Evolutionary conservation across 2,888 invertebrate genomes (phyloP), one percentile per base, ranked within the genome.

Genomic region (Scaptomyza caliginosa): DNA sequence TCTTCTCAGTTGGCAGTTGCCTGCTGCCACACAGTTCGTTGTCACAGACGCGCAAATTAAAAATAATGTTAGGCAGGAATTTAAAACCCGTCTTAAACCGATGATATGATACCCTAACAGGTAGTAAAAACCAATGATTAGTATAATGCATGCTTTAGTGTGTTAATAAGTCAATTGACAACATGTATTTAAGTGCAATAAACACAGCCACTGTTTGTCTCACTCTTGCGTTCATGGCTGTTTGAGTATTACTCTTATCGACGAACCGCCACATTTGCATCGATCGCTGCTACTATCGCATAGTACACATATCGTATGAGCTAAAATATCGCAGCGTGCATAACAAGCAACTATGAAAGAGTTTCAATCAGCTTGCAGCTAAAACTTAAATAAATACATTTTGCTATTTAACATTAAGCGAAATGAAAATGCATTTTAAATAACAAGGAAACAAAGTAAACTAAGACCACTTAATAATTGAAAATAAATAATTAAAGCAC

Each of bases 21-120:
- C 34, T 8, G 34, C 0, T 34, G 8, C 7, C 32, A 32, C 16
- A 16, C 30, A 23, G 52, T 13, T 30, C 34, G 40, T 45, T 70
- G 81, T 70, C 81, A 81, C 77, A 64, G 84, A 80, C 70, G 73
- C 51, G 68, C 70, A 77, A 81, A 80, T 81, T 83, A 77, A 84
- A 81, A 80, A 64, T 73, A 81, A 80, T 75, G 75, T 75, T 70
- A 63, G 50, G 45, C 51, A 34, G 21, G 50, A 54, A 19, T 19
- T 38, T 21, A 36, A 23, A 46, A 23, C 56, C 16, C 7, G 3
- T 7, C 16, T 13, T 28, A 38, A 6, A 17, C 30, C 38, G 24
- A 49, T 45, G 40, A 17, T 5, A 30, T 19, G 8, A 38, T 26
- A 56, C 45, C 17, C 26, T 13, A 17, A 23, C 24, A n/a, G n/a